phyloP scores from a whole-genome alignment of 2,797 vertebrate species.

The Tapera naevia region DNA sequence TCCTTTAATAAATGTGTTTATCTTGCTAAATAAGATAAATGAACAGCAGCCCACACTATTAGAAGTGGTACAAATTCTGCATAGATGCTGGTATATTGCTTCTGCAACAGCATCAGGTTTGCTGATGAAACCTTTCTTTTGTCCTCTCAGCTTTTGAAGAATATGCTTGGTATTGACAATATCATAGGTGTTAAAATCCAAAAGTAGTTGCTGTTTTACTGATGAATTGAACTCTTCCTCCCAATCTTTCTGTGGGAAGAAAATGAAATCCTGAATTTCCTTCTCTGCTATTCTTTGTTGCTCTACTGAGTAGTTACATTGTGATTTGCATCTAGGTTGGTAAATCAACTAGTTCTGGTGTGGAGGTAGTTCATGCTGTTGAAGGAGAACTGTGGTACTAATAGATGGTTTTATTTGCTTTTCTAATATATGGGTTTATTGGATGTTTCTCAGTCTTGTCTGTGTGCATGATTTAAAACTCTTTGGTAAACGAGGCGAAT shows the following conservation, averaged over 20 bases:
- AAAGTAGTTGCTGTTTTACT: background rate
- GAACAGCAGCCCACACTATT: background rate
- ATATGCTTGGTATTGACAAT: background rate
- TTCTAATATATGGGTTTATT: slow-evolving; percentile 1
- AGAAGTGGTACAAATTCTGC: background rate
- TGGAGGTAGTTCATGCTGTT: slow-evolving; percentile 26
- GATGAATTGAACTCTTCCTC: slow-evolving; percentile 28
- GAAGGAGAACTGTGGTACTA: slow-evolving; percentile 10
- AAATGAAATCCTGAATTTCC: slow-evolving; percentile 1
- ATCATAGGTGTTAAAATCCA: background rate
- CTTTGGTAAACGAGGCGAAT: background rate
- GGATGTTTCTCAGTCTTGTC: slow-evolving; percentile 25
- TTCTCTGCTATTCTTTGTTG: slow-evolving; percentile 16
- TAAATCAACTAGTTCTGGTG: slow-evolving; percentile 21
- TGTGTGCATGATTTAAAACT: slow-evolving; percentile 16
- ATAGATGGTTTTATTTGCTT: slow-evolving; percentile 19
- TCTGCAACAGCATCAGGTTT: slow-evolving; percentile 2
- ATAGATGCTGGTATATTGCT: background rate
- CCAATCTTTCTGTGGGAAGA: background rate
- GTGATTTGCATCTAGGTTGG: background rate
- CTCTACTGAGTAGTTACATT: slow-evolving; percentile 19
- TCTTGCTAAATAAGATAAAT: background rate
- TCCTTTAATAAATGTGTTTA: background rate
- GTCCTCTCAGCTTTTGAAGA: slow-evolving; percentile 8
- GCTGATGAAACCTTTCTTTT: slow-evolving; percentile 24